A percentile compares a stretch with the other conserved stretches of the same genome.
Conservation (phyloP, 2,113 vertebrate genomes). For the Cephalopterus ornatus region DNA sequence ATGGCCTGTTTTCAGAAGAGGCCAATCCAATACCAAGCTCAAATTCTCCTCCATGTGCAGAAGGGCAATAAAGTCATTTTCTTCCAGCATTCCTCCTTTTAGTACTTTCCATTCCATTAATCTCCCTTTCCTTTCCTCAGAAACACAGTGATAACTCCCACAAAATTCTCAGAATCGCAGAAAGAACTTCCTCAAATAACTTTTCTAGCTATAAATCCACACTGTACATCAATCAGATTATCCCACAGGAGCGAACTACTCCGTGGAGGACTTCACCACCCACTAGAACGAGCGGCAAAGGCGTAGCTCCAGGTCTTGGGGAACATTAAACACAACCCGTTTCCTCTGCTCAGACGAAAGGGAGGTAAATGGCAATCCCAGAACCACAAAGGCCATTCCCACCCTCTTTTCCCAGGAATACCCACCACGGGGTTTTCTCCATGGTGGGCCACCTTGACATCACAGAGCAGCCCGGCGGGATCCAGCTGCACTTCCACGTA, state of each 20-base stretch:
- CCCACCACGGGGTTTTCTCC: conserved; percentile 97
- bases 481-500: conserved; percentile 98
- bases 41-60: fast-evolving
- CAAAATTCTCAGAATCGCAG: not conserved
- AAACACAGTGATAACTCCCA: not conserved
- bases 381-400: fast-evolving
- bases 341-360: not conserved
- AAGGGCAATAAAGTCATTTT: not conserved
- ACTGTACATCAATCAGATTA: fast-evolving
- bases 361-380: not conserved
- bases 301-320: fast-evolving
- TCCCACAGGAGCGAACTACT: not conserved
- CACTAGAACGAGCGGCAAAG: not conserved
- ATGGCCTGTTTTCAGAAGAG: not conserved
- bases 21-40: not conserved
- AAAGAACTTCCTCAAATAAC: not conserved
- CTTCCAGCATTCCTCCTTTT: not conserved
- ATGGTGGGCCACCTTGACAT: conserved; percentile 98
- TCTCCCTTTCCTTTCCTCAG: not conserved
- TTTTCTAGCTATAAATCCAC: not conserved
- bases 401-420: not conserved
- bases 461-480: conserved; percentile 87
- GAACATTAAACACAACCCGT: not conserved
- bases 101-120: not conserved
- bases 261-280: not conserved